Percentiles rank a stretch among this genome's conserved stretches.
These are phyloP conservation scores for Sebastes goodei DNA, from an alignment of 2,797 vertebrate species.

Conservation along the genomic window DNA sequence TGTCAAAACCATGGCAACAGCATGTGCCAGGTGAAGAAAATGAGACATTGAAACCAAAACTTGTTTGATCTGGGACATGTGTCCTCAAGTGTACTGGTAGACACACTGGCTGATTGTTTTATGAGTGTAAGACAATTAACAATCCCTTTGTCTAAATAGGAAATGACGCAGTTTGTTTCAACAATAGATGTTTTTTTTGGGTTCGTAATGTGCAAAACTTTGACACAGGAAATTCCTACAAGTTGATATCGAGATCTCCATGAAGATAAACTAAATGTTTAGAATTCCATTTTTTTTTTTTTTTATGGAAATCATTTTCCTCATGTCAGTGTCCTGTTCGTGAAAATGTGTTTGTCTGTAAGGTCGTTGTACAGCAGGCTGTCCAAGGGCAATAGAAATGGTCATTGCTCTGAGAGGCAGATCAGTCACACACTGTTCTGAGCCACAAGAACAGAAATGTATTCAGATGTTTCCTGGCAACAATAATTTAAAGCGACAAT, in stretches of 20 bases:
- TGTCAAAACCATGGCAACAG: slow-evolving; percentile 79
- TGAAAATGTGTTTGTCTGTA: slow-evolving; percentile 24
- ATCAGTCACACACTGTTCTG: slow-evolving; percentile 19
- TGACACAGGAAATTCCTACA: slow-evolving; percentile 3
- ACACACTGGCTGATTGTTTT: neutral
- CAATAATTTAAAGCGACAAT: neutral
- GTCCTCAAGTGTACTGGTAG: slow-evolving; percentile 6
- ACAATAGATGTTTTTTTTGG: slow-evolving; percentile 24
- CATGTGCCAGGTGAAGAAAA: slow-evolving; percentile 62
- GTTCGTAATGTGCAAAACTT: slow-evolving; percentile 18
- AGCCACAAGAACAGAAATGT: neutral
- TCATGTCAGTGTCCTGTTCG: slow-evolving; percentile 5
- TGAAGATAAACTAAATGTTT: slow-evolving; percentile 19
- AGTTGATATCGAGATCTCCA: neutral
- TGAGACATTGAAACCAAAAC: slow-evolving; percentile 44
- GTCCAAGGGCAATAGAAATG: slow-evolving; percentile 6
- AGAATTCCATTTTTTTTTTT: neutral
- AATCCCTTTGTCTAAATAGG: slow-evolving; percentile 16
- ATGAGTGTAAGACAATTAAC: slow-evolving; percentile 29
- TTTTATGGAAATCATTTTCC: neutral
- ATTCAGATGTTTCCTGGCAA: slow-evolving; percentile 21
- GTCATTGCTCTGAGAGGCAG: slow-evolving; percentile 16
- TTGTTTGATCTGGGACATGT: slow-evolving; percentile 49
- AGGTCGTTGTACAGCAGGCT: slow-evolving; percentile 46
- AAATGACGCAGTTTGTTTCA: slow-evolving; percentile 35